Evolutionary conservation across 1,140 invertebrate genomes (phyloP).

Genomic region (Drosophila persimilis): DNA sequence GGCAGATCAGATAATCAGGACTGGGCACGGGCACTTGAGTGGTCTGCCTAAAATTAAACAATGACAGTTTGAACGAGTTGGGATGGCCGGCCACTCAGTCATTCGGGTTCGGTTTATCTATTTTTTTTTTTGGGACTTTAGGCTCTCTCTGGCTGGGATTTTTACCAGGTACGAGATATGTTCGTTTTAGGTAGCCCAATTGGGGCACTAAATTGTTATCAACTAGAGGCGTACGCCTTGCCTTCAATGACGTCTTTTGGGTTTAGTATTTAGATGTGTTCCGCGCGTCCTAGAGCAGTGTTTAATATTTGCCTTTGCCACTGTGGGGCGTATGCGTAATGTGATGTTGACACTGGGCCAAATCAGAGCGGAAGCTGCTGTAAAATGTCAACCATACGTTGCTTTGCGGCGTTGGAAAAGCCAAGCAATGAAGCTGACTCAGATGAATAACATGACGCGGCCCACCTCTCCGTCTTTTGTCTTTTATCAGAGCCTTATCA

Average conservation of each 20-base stretch:
- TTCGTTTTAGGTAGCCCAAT: conserved; percentile 34
- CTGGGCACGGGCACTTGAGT: conserved; percentile 21
- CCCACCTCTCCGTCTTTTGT: conserved; percentile 5
- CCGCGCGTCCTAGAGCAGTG: conserved; percentile 23
- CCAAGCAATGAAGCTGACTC: conserved; percentile 35
- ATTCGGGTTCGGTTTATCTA: conserved; percentile 14
- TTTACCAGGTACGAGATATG: conserved; percentile 3
- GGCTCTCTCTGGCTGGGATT: conserved; percentile 5
- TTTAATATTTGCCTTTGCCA: conserved; percentile 55
- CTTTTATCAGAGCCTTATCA: conserved; percentile 33
- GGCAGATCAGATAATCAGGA: conserved; percentile 59
- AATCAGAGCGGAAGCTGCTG: conserved; percentile 42
- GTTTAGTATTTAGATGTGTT: conserved; percentile 37
- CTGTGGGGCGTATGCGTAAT: conserved; percentile 59
- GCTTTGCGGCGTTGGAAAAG: too few species aligned
- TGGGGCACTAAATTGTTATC: conserved; percentile 54
- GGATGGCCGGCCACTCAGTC: conserved; percentile 37
- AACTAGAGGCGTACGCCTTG: conserved; percentile 46
- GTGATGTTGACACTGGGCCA: conserved; percentile 18
- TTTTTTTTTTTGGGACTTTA: conserved; percentile 27
- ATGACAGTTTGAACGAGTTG: conserved; percentile 43
- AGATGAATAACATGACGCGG: conserved; percentile 17
- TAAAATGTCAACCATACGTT: conserved; percentile 49
- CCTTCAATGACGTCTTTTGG: conserved; percentile 62
- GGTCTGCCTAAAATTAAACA: conserved; percentile 60